Evolutionary conservation across 2,888 invertebrate species (phyloP), one percentile per base, ranked within the genome.

Genomic region (Himalopsyche anomala): DNA sequence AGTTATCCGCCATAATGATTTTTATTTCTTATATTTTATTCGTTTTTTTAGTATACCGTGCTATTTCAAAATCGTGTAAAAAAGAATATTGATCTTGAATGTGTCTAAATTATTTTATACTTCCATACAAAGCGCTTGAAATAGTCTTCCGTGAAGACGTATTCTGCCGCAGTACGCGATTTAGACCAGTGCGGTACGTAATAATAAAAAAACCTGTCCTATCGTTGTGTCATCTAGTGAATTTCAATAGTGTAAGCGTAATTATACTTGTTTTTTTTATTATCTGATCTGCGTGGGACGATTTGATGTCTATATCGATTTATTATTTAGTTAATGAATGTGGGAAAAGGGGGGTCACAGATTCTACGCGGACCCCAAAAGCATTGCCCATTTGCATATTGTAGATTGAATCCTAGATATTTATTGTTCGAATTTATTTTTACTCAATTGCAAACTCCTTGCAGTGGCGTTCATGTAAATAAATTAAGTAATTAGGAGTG

Each of bases 321-420:
- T 87, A 87, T 88, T 87, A 87, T 80, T 83, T 82, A 28, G 84
- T 87, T 88, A 88, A 88, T 88, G 84, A 86, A 88, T 88, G 88
- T 88, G 88, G 87, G 88, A 87, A 88, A 82, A 45, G 40, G 62
- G 69, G 86, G 88, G 87, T 88, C 87, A 84, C 38, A 85, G 83
- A 83, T 84, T 84, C 81, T 40, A 54, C 80, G 62, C 19, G 19
- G 62, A 62, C 74, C 42, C 54, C 42, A 56, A 4, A 42, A 45
- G 45, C 5, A 38, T 38, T 56, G 56, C 38, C 83, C 15, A 42
- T 84, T 40, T 38, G 11, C 79, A 80, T 55, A 74, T 80, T 19
- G 82, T 56, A 83, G 74, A 69, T 82, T 85, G 79, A 55, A 74
- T 28, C 82, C 82, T 17, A 45, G 51, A 28, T 81, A 40, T 28